Evolutionary conservation across 2,888 invertebrate species (phyloP), one percentile per base, ranked within the genome.

Genomic region (Lycia hirtaria): DNA sequence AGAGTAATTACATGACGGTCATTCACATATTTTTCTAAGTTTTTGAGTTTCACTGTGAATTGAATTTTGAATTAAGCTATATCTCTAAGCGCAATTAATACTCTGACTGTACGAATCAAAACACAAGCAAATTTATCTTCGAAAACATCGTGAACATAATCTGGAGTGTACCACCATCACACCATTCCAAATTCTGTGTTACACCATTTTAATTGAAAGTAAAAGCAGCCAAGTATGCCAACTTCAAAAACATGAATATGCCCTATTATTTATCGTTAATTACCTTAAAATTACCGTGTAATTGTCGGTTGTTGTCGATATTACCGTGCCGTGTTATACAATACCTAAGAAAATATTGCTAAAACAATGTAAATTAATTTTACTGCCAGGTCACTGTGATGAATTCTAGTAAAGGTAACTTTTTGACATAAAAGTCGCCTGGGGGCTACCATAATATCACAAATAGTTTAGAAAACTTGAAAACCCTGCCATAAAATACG

Each of bases 281-380:
- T 60, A 62, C 55, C 24, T 47, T 28, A 30, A 51, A 64, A 60
- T 64, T 54, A 60, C 54, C 20, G 30, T 38, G 17, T 58, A 64
- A 62, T 66, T 60, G 48, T 35, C 40, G 52, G 62, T 60, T 60
- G 30, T 40, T 47, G 22, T 55, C 47, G 49, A 32, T 50, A 35
- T 41, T 37, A 49, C 40, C 35, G 22, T 56, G 49, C 43, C 38
- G 53, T 50, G 53, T 62, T 65, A 65, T 57, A 61, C 56, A 66
- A 62, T 35, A 30, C 43, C 51, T 60, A 57, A 38, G 53, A 50
- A 65, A 67, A 61, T 56, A 38, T 49, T 55, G 28, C 35, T 33
- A 17, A 22, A 56, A 62, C 60, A 67, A 63, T 65, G 53, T 55
- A 58, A 65, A 67, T 59, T 60, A 64, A 60, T 62, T 43, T 49